These are phyloP conservation scores for Perca schrenkii DNA, from an alignment of 2,113 vertebrate genomes.

Conservation along the genomic window DNA sequence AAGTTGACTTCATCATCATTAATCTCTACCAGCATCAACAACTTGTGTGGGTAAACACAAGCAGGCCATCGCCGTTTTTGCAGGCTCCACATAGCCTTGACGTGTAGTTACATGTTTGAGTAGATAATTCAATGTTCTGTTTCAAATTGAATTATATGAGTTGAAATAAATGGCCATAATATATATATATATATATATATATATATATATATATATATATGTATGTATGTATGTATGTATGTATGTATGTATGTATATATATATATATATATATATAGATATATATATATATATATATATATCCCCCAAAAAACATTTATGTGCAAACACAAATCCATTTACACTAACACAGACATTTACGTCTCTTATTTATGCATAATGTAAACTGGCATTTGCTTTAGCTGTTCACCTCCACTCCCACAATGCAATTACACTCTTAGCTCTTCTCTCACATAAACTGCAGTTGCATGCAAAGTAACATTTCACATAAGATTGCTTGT, in stretches of 20 bases:
- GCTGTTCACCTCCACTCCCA: conserved; percentile 26
- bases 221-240: not conserved
- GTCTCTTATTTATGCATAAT: conserved; percentile 11
- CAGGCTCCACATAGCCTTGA: not conserved
- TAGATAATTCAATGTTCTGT: not conserved
- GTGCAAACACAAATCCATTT: not conserved
- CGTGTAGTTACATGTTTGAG: not conserved
- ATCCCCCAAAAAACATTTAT: conserved; percentile 3
- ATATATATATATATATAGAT: not conserved
- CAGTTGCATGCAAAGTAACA: not conserved
- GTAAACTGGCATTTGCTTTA: conserved; percentile 11
- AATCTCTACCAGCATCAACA: too few relatives aligned
- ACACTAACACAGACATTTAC: not conserved
- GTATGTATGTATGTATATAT: not conserved
- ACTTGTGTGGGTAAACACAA: too few relatives aligned
- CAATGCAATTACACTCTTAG: not conserved
- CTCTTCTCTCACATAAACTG: conserved; percentile 8
- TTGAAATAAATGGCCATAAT: not conserved
- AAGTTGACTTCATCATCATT: too few relatives aligned
- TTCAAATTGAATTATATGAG: not conserved
- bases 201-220: not conserved
- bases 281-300: not conserved
- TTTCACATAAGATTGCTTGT: conserved; percentile 11
- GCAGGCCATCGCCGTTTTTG: too few relatives aligned
- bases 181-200: not conserved